Evolutionary conservation across 2,113 vertebrate species (phyloP), one percentile per base, ranked within the genome.

Genomic region (Pangasianodon hypophthalmus): DNA sequence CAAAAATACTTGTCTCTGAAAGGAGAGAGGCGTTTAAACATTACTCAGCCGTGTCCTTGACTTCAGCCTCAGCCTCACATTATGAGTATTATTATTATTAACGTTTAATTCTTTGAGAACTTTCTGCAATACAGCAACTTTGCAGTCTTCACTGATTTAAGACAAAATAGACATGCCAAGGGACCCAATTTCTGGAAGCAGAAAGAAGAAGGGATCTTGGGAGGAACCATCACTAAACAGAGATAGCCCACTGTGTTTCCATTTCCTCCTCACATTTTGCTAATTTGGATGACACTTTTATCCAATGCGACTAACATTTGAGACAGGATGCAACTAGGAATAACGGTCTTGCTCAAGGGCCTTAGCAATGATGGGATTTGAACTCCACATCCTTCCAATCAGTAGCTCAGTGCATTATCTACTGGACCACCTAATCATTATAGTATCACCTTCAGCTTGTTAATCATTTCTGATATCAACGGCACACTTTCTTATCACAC

Each of bases 1-100:
- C 54, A 84, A 84, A 62, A 62, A 84, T 41, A 41, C n/a, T 14
- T 54, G 18, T 58, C 54, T 84, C 54, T 60, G 81, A 84, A 83
- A 58, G 52, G n/a, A 48, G 10, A 21, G 7, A 83, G 80, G 29
- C 13, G 58, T 60, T 84, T 84, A 13, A 62, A 62, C 56, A 46
- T 62, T 6, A 83, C 52, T 83, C 54, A 60, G 41, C 81, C 58
- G 52, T 16, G 56, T 24, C 82, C 41, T 62, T 62, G 82, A 84
- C 82, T 26, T 62, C 21, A 60, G 32, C 54, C 81, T 84, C 52
- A 82, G n/a, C 10, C 54, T 24, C 32, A 84, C 24, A 60, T 11
- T 37, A 37, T 37, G 1, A 37, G 37, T 37, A 37, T 37, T 37
- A 37, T 37, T 37, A 37, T 37, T 37, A 37, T 37, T 37, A 37